phyloP scores from a whole-genome alignment of 2,113 vertebrate genomes.

The Charina bottae region DNA sequence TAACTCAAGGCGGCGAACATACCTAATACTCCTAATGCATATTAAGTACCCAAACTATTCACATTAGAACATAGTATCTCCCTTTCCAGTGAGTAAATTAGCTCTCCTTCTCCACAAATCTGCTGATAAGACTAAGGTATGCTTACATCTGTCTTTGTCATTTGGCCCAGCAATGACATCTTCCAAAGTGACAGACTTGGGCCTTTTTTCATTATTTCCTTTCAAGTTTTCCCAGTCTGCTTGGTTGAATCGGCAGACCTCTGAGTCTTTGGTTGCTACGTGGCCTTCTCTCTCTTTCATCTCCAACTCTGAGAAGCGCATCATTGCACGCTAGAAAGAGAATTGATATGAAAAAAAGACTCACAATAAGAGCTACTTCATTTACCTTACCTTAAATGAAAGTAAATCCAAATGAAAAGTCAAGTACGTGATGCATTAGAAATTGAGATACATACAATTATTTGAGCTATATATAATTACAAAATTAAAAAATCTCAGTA shows the following conservation, averaged over 20 bases:
- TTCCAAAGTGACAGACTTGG: constrained; percentile 79
- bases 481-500: constrained; percentile 63
- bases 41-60: background rate
- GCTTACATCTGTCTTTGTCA: constrained; percentile 80
- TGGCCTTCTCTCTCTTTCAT: constrained; percentile 92
- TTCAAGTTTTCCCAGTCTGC: constrained; percentile 85
- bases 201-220: constrained; percentile 81
- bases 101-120: background rate
- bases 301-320: constrained; percentile 97
- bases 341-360: constrained; percentile 81
- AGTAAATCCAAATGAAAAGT: constrained; percentile 74
- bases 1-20: too few species aligned
- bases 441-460: constrained; percentile 62
- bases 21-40: too few species aligned
- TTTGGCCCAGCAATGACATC: constrained; percentile 78
- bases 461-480: constrained; percentile 52
- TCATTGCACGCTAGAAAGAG: constrained; percentile 92
- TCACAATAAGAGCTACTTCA: constrained; percentile 72
- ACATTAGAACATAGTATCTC: background rate
- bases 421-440: constrained; percentile 38
- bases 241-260: constrained; percentile 82
- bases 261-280: constrained; percentile 85
- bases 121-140: background rate
- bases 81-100: background rate
- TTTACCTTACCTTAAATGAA: constrained; percentile 78